Evolutionary conservation across 2,797 vertebrate genomes (phyloP), one percentile per base, ranked within the genome.

Genomic region (Ceryle rudis): DNA sequence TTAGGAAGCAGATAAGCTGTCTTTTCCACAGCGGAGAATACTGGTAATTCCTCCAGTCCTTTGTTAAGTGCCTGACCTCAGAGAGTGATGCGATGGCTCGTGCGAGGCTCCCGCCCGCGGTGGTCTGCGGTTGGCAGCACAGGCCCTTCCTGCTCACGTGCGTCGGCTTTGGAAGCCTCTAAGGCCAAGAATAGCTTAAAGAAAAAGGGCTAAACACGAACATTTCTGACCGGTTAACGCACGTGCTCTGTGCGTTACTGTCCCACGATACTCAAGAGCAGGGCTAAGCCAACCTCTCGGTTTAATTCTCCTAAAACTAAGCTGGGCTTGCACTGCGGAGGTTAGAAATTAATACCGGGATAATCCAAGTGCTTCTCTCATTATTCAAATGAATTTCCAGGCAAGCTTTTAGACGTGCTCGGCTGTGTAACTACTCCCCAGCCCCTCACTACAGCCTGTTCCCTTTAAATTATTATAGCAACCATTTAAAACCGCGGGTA

Each of bases 21-120:
- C 49, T 78, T 83, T 28, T 18, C 82, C 91, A 39, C 69, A 33
- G 39, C 1, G 4, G 77, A 86, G 75, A 62, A 58, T 28, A 58
- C 55, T 55, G 91, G 71, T 71, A 17, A 12, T 35, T 15, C 80
- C 55, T 47, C 74, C 51, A 19, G 61, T 75, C 72, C 44, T 31
- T 81, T 87, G 81, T 75, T 15, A 96, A 96, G 93, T 94, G 96
- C 91, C 96, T 96, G 95, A 92, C 79, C 81, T 81, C 66, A 42
- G 78, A 16, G 51, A 12, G 90, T 0, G 58, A 73, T 31, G 90
- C 5, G 4, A 16, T 57, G 79, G 69, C 39, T 46, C 9, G 20
- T 8, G 61, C 2, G 74, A 89, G 78, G 86, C 74, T 95, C 62
- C 75, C 55, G 71, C 52, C 55, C 17, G 5, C 15, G 26, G 49